These are phyloP conservation scores for Ichneumoninae sp. DNA, from an alignment of 2,888 invertebrate genomes.

Conservation along the genomic window DNA sequence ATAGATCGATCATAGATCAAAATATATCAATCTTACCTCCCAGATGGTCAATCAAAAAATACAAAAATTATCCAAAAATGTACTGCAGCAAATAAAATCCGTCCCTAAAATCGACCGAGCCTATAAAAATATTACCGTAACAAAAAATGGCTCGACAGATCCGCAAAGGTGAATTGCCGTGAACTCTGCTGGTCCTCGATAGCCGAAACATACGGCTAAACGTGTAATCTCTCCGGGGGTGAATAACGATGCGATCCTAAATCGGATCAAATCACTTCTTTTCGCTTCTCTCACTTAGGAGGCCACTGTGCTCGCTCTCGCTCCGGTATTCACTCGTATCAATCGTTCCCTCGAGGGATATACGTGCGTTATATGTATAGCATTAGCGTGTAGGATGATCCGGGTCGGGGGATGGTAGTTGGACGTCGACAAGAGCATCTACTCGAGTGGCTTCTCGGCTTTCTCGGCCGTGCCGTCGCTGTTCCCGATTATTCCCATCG, in stretches of 20 bases:
- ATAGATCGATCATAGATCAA: no score
- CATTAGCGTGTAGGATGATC: slow-evolving; percentile 69
- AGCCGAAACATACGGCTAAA: not conserved
- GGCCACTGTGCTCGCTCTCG: slow-evolving; percentile 1
- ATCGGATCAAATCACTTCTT: slow-evolving; percentile 60
- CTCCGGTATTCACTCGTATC: slow-evolving; percentile 26
- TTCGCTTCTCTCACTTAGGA: slow-evolving; percentile 27
- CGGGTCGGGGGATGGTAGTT: slow-evolving; percentile 65
- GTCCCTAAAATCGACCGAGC: not conserved
- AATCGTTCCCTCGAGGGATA: slow-evolving; percentile 36
- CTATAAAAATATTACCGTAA: not conserved
- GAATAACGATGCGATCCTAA: slow-evolving; percentile 35
- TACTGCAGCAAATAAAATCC: not conserved
- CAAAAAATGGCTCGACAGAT: not conserved
- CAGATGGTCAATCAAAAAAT: not conserved
- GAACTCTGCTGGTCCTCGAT: not conserved
- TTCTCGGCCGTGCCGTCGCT: slow-evolving; percentile 50
- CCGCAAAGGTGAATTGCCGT: not conserved
- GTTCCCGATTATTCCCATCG: slow-evolving; percentile 22
- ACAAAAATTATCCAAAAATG: no score
- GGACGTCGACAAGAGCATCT: slow-evolving; percentile 64
- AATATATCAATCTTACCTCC: not conserved
- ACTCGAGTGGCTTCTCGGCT: slow-evolving; percentile 52
- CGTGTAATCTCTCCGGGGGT: slow-evolving; percentile 21
- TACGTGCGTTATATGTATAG: slow-evolving; percentile 26